Evolutionary conservation across 1,140 invertebrate genomes (phyloP).

Genomic region (Camponotus floridanus): DNA sequence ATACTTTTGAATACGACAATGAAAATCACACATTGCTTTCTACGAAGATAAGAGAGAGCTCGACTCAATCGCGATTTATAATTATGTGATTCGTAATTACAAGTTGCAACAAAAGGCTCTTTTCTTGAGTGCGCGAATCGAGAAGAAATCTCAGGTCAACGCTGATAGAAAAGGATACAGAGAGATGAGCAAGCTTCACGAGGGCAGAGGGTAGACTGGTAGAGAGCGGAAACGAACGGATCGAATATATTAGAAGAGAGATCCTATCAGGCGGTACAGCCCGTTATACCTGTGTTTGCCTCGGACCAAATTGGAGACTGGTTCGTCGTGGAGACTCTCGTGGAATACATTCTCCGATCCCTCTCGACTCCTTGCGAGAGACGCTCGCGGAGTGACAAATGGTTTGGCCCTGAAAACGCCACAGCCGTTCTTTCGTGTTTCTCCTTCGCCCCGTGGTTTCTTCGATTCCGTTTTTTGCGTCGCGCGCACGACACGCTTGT

Average conservation of each 20-base stretch:
- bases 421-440: conserved; percentile 73
- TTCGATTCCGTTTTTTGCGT: conserved; percentile 9
- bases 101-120: neutral
- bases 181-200: conserved; percentile 35
- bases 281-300: conserved; percentile 77
- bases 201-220: conserved; percentile 20
- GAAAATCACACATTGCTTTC: neutral
- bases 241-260: conserved; percentile 77
- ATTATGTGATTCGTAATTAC: conserved; percentile 15
- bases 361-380: conserved; percentile 70
- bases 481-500: conserved; percentile 53
- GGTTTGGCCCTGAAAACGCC: conserved; percentile 66
- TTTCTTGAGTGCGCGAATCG: neutral
- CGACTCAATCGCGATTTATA: neutral
- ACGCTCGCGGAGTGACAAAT: conserved; percentile 77
- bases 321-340: conserved; percentile 66
- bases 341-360: conserved; percentile 74
- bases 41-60: neutral
- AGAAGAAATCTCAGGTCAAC: conserved; percentile 24
- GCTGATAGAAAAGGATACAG: conserved; percentile 27
- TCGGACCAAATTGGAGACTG: conserved; percentile 76
- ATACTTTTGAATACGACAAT: conserved; percentile 12
- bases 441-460: conserved; percentile 23
- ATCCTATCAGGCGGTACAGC: conserved; percentile 75
- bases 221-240: conserved; percentile 53